A percentile compares a stretch with the other conserved stretches of the same genome.
phyloP scores from a whole-genome alignment of 2,797 vertebrate genomes.

The Vultur gryphus region DNA sequence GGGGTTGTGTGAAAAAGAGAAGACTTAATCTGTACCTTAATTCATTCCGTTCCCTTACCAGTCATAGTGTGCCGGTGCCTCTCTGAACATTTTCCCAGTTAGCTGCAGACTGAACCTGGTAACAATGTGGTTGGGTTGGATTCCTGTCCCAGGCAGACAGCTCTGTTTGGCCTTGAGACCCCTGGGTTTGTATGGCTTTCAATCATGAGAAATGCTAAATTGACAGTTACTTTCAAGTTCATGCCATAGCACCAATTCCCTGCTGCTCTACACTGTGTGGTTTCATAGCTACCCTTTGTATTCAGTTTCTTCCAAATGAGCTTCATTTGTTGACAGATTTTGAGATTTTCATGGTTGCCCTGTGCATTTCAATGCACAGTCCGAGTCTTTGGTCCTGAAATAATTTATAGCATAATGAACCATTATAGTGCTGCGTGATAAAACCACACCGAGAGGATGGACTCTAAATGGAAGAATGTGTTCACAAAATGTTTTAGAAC shows the following conservation, averaged over 20 bases:
- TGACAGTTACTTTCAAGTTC: background rate
- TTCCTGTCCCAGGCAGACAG: background rate
- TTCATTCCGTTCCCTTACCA: background rate
- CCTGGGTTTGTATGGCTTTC: background rate
- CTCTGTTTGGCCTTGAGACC: background rate
- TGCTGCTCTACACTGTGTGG: background rate
- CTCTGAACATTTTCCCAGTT: background rate
- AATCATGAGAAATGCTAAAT: background rate
- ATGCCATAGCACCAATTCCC: background rate
- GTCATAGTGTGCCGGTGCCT: background rate
- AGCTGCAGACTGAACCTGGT: background rate
- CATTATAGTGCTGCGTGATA: background rate
- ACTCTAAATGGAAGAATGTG: background rate
- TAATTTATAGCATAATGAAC: conserved; percentile 24
- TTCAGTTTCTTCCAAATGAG: background rate
- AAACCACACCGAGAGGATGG: background rate
- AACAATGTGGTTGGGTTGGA: background rate
- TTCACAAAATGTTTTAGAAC: background rate
- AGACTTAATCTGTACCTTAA: background rate
- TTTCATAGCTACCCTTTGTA: conserved; percentile 23
- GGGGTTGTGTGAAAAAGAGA: background rate
- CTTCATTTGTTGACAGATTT: conserved; percentile 45
- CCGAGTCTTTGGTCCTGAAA: background rate
- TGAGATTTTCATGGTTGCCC: conserved; percentile 22
- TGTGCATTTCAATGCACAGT: background rate